Conservation (phyloP, 2,113 vertebrate species). For the Alexandromys fortis region DNA sequence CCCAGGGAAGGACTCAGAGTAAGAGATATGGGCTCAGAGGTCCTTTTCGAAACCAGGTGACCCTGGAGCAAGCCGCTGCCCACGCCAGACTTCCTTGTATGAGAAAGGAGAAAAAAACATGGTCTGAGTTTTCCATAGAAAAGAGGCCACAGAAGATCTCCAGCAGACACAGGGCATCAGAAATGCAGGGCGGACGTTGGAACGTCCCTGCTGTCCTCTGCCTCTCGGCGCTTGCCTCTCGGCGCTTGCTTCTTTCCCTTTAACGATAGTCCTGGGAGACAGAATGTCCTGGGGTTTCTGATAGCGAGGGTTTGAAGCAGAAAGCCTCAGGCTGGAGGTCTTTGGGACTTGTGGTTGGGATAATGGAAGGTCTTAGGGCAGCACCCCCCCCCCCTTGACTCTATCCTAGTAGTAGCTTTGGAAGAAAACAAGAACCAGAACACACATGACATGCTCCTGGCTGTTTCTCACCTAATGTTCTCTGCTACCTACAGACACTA, state of each 20-base stretch:
- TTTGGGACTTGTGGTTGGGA: no score
- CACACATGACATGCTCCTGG: not conserved
- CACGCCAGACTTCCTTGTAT: not conserved
- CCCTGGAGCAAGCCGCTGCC: not conserved
- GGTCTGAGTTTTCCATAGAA: not conserved
- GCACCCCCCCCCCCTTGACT: no score
- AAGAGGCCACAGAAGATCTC: not conserved
- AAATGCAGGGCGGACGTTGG: not conserved
- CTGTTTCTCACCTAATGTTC: not conserved
- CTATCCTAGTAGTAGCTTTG: no score
- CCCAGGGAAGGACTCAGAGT: not conserved
- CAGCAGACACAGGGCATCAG: not conserved
- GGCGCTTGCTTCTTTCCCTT: not conserved
- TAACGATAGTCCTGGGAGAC: not conserved
- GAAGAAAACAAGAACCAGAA: not conserved
- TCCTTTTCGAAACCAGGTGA: not conserved
- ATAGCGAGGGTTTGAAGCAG: no score
- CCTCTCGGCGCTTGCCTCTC: not conserved
- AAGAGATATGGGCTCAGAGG: not conserved
- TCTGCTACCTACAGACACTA: no score
- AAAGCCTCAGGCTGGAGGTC: no score
- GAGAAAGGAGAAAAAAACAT: not conserved
- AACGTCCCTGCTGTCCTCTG: not conserved
- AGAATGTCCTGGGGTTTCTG: not conserved
- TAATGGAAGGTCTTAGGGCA: no score